Evolutionary conservation across 2,888 invertebrate species (phyloP).

Genomic region (Trichopria drosophilae): DNA sequence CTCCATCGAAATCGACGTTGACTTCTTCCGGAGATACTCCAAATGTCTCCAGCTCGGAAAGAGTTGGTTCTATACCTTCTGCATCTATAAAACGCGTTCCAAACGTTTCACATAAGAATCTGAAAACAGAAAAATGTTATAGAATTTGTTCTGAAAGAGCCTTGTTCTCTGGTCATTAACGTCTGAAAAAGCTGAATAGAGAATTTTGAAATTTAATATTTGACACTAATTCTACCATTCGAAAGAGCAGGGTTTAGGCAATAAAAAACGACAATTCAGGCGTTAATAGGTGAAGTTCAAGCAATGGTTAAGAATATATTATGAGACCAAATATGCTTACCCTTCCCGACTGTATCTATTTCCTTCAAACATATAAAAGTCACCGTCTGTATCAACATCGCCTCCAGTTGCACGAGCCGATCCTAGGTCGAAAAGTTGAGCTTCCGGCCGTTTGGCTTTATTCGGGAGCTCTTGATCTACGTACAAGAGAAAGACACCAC

Average conservation of each 20-base stretch:
- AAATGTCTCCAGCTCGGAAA: slow-evolving; percentile 92
- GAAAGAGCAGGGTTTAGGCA: too few species aligned
- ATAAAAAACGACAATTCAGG: too few species aligned
- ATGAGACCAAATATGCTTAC: too few species aligned
- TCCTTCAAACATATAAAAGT: slow-evolving; percentile 94
- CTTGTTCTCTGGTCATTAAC: too few species aligned
- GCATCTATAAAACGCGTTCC: slow-evolving; percentile 92
- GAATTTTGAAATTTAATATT: too few species aligned
- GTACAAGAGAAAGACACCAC: slow-evolving; percentile 62
- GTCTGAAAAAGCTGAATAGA: too few species aligned
- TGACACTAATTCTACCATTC: too few species aligned
- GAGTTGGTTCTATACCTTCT: slow-evolving; percentile 91
- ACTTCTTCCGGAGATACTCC: slow-evolving; percentile 88
- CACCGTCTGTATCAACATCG: slow-evolving; percentile 94
- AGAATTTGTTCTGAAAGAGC: too few species aligned
- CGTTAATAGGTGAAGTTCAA: too few species aligned
- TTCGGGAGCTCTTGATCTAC: too few species aligned
- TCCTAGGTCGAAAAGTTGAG: slow-evolving; percentile 94
- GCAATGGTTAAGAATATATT: too few species aligned
- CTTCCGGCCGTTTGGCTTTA: slow-evolving; percentile 84
- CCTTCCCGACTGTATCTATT: slow-evolving; percentile 93
- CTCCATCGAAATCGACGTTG: slow-evolving; percentile 74
- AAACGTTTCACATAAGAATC: slow-evolving; percentile 94
- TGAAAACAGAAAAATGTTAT: too few species aligned
- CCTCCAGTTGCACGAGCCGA: slow-evolving; percentile 92